Evolutionary conservation across 2,797 vertebrate genomes (phyloP).

Genomic region (Monodelphis domestica): DNA sequence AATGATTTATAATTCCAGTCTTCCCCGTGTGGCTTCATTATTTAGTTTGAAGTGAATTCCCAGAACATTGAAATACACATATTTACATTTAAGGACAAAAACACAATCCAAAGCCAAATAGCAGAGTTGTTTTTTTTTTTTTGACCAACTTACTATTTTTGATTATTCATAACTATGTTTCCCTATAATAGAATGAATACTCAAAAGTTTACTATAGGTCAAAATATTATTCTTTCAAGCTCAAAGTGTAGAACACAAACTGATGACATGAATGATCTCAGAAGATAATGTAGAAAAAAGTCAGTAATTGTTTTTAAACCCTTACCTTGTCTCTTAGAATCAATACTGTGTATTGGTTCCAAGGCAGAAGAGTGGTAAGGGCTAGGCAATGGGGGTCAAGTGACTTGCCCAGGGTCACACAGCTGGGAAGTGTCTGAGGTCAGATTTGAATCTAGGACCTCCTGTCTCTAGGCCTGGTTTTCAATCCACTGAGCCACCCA

Average conservation of each 20-base stretch:
- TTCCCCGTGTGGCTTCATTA: background rate
- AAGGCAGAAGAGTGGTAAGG: too few relatives aligned
- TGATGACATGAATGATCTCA: background rate
- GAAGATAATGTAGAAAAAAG: background rate
- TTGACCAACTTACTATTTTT: background rate
- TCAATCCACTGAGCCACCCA: too few relatives aligned
- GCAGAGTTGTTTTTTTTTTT: slow-evolving; percentile 12
- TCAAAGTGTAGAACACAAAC: slow-evolving; percentile 17
- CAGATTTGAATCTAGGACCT: too few relatives aligned
- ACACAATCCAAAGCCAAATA: background rate
- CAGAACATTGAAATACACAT: background rate
- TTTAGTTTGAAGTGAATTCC: slow-evolving; percentile 4
- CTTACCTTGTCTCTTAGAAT: too few relatives aligned
- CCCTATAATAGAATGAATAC: slow-evolving; percentile 5
- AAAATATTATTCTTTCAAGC: slow-evolving; percentile 16
- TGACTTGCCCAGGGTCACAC: too few relatives aligned
- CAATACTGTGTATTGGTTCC: too few relatives aligned
- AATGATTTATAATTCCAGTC: background rate
- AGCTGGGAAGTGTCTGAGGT: too few relatives aligned
- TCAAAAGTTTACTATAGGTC: background rate
- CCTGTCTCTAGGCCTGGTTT: too few relatives aligned
- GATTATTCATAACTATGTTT: background rate
- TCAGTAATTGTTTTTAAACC: too few relatives aligned
- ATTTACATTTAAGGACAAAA: background rate
- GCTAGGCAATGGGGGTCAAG: too few relatives aligned